phyloP scores from a whole-genome alignment of 2,888 invertebrate genomes.

The Hirtodrosophila trivittata region DNA sequence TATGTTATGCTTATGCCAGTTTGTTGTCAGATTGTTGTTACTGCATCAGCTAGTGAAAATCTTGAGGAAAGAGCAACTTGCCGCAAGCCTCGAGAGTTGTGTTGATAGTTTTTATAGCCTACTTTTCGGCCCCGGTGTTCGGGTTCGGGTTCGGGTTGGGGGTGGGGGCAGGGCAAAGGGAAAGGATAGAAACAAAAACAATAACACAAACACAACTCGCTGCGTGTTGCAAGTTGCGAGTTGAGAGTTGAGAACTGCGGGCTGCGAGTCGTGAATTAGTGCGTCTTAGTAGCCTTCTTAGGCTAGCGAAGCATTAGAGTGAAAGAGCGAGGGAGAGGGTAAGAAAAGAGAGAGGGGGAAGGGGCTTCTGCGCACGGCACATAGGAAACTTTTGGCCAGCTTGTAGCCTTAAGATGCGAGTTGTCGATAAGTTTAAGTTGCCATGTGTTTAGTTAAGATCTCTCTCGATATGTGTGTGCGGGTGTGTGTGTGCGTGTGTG shows the following conservation, averaged over 20 bases:
- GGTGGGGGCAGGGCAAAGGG: conserved; percentile 11
- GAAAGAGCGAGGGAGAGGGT: background rate
- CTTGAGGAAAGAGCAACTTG: conserved; percentile 53
- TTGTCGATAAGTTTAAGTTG: conserved; percentile 72
- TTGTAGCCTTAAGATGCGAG: conserved; percentile 70
- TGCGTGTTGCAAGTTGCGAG: conserved; percentile 21
- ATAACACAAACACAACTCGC: background rate
- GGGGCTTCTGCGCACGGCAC: background rate
- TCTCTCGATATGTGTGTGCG: conserved; percentile 8
- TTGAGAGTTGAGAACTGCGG: conserved; percentile 20
- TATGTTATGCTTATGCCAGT: conserved; percentile 63
- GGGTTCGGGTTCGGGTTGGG: no score
- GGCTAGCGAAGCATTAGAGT: background rate
- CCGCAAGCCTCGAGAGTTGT: conserved; percentile 61
- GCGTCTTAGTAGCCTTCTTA: conserved; percentile 54
- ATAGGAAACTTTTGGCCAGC: conserved; percentile 50
- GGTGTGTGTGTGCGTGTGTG: background rate
- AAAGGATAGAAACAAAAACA: background rate
- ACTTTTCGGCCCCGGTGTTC: conserved; percentile 58
- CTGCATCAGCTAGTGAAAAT: conserved; percentile 47
- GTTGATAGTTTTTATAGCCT: conserved; percentile 76
- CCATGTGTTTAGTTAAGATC: conserved; percentile 70
- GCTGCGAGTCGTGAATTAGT: conserved; percentile 61
- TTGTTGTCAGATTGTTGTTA: conserved; percentile 59
- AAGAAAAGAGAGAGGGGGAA: background rate